Conservation (phyloP, 1,140 invertebrate species). For the Leguminivora glycinivorella region DNA sequence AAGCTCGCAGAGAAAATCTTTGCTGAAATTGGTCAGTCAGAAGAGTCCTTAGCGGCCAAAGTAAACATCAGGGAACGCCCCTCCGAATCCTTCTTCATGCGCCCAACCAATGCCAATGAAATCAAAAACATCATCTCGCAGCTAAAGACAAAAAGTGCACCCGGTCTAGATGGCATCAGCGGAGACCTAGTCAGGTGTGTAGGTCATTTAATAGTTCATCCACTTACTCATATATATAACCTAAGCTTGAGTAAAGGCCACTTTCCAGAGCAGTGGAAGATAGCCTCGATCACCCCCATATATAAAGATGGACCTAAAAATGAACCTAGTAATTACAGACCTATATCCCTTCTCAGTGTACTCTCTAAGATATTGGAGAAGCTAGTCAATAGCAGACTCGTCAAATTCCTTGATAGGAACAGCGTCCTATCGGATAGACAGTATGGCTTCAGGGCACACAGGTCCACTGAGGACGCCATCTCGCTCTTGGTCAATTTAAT, state of each 20-base stretch:
- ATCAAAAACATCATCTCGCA: neutral
- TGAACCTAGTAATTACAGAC: neutral
- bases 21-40: neutral
- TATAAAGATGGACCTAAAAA: neutral
- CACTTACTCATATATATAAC: neutral
- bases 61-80: neutral
- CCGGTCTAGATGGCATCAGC: neutral
- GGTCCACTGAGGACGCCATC: too few relatives aligned
- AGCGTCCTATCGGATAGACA: too few relatives aligned
- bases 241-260: neutral
- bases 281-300: neutral
- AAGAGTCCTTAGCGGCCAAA: neutral
- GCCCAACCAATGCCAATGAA: neutral
- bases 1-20: neutral
- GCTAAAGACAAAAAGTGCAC: neutral
- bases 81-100: neutral
- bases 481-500: too few relatives aligned
- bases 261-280: neutral
- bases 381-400: neutral
- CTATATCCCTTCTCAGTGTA: neutral
- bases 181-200: neutral
- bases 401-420: too few relatives aligned
- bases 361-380: neutral
- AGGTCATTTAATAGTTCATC: neutral
- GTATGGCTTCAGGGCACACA: too few relatives aligned